Evolutionary conservation across 2,113 vertebrate genomes (phyloP), one percentile per base, ranked within the genome.

Genomic region (Anguilla rostrata): DNA sequence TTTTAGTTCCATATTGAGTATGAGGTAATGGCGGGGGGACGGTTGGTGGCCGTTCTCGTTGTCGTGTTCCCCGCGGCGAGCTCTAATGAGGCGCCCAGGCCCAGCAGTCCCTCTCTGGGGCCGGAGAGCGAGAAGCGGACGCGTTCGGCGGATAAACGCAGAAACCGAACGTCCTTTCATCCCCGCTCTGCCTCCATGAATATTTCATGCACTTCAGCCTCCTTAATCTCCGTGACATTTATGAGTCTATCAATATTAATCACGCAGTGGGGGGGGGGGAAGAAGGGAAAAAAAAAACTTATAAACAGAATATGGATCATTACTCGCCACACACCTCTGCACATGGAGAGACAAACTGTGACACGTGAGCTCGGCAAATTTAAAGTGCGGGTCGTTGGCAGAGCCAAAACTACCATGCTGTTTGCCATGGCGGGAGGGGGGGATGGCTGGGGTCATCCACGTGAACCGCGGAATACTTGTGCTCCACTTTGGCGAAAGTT

Each of bases 31-130:
- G 46, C 3, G 20, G 11, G 4, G 41, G 15, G 40, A 41, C 3
- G 12, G 49, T 20, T 5, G n/a, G 43, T 20, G 56, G 29, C n/a
- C 14, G 5, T 6, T 8, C 56, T 22, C 15, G 49, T 26, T 57
- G 29, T 40, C 34, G 9, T 5, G 4, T 12, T n/a, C 49, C 39
- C 53, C 49, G 49, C 39, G 39, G 29, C 20, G 34, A 39, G 78
- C 49, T 2, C 78, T 85, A 85, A 85, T 57, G 78, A 85, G 84
- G 29, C 18, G 29, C 18, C 90, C 75, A 91, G 91, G 91, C 91
- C 87, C 88, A 0, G 4, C 75, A 29, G 46, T 81, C 43, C 29
- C 78, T 56, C 78, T 56, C 83, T 66, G 29, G 29, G 39, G 83
- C 7, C 57, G 63, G 41, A 56, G 86, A 78, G 53, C 49, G 49